These are phyloP conservation scores for Pseudeuparius sepicola DNA, from an alignment of 2,888 invertebrate species.

Conservation along the genomic window DNA sequence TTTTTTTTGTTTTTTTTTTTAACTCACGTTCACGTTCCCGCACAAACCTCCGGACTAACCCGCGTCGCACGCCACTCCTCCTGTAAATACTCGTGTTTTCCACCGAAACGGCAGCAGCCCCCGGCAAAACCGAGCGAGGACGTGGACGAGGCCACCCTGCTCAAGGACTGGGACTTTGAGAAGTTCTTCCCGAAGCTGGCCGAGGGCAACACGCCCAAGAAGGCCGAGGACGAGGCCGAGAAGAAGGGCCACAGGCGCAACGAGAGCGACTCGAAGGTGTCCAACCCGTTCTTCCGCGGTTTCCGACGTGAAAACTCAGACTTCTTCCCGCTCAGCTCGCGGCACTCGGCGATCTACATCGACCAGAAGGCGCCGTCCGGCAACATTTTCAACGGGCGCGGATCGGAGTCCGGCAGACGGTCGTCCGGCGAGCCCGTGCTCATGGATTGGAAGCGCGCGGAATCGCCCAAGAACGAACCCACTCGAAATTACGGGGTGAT, in stretches of 20 bases:
- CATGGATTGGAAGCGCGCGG: conserved; percentile 56
- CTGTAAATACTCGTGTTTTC: too few species aligned
- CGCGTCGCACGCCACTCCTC: too few species aligned
- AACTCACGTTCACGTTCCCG: too few species aligned
- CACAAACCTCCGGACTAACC: too few species aligned
- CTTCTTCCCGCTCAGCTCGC: conserved; percentile 64
- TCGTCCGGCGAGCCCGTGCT: conserved; percentile 56
- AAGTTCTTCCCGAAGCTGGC: conserved; percentile 58
- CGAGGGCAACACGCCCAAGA: conserved; percentile 24
- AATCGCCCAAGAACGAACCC: conserved; percentile 37
- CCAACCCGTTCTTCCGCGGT: conserved; percentile 63
- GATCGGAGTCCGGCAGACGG: conserved; percentile 46
- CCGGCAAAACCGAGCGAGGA: conserved; percentile 37
- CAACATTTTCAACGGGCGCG: conserved; percentile 58
- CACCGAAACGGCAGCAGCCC: conserved; percentile 39
- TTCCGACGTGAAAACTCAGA: conserved; percentile 79
- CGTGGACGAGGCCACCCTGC: conserved; percentile 66
- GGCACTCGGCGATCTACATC: conserved; percentile 63
- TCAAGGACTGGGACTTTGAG: conserved; percentile 82
- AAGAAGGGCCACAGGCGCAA: conserved; percentile 53
- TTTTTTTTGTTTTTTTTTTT: too few species aligned
- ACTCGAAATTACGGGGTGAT: conserved; percentile 34
- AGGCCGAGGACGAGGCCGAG: conserved; percentile 33
- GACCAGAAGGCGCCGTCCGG: conserved; percentile 50
- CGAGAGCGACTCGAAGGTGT: conserved; percentile 60